Conservation (phyloP, 2,888 invertebrate species). For the Cremastobaeus sp. region DNA sequence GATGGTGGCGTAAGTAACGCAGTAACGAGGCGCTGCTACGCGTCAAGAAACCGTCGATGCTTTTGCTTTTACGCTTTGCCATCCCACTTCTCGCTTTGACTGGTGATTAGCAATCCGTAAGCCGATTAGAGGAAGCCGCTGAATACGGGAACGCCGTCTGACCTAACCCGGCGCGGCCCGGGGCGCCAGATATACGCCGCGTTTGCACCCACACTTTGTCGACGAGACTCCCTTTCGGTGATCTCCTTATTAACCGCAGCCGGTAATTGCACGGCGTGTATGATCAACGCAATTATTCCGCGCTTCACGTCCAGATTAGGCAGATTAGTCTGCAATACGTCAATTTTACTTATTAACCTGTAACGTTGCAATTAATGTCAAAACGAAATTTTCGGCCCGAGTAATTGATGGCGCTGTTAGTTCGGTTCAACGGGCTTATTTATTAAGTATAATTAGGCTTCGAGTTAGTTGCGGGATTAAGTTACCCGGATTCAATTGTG, state of each 20-base stretch:
- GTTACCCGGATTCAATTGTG: constrained; percentile 36
- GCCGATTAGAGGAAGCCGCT: constrained; percentile 74
- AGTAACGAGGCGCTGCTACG: constrained; percentile 47
- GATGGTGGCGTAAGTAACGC: constrained; percentile 43
- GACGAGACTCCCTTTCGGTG: constrained; percentile 67
- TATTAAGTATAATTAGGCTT: constrained; percentile 46
- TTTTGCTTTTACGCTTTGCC: constrained; percentile 44
- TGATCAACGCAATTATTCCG: constrained; percentile 74
- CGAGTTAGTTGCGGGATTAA: constrained; percentile 37
- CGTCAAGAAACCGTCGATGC: constrained; percentile 46
- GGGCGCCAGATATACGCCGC: constrained; percentile 32
- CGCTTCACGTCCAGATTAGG: constrained; percentile 74
- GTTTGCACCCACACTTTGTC: constrained; percentile 25
- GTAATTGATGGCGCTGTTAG: constrained; percentile 42
- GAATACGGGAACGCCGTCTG: constrained; percentile 70
- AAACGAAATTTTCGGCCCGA: constrained; percentile 26
- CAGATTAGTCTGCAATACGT: constrained; percentile 70
- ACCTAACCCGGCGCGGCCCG: constrained; percentile 64
- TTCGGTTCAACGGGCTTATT: constrained; percentile 42
- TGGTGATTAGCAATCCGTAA: constrained; percentile 77
- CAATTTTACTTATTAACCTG: constrained; percentile 54
- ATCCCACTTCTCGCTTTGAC: constrained; percentile 64
- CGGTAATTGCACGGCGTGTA: constrained; percentile 74
- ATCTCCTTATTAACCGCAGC: constrained; percentile 78
- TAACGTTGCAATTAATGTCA: constrained; percentile 40